Conservation (phyloP, 2,888 invertebrate genomes). For the Lysandra coridon region DNA sequence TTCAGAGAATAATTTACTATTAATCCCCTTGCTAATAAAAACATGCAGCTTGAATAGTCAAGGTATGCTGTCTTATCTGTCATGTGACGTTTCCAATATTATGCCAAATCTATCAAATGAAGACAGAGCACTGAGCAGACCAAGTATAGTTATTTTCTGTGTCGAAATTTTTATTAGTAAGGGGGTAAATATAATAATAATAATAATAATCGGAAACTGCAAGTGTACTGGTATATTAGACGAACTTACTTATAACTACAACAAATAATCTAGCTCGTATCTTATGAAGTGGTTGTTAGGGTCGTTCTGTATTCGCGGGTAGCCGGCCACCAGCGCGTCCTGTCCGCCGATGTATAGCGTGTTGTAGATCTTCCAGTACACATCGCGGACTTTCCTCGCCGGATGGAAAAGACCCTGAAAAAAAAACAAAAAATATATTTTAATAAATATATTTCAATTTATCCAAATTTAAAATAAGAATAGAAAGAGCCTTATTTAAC, state of each 20-base stretch:
- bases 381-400: conserved; percentile 98
- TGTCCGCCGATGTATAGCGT: conserved; percentile 99
- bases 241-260: conserved; percentile 77
- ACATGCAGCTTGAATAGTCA: background rate
- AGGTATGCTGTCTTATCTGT: background rate
- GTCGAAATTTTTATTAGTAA: background rate
- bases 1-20: background rate
- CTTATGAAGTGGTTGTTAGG: conserved; percentile 95
- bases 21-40: background rate
- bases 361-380: conserved; percentile 99
- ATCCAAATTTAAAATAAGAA: too few relatives aligned
- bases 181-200: conserved; percentile 2
- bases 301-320: conserved; percentile 97
- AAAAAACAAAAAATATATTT: background rate
- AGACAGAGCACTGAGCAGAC: background rate
- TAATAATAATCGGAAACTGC: conserved; percentile 7
- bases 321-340: conserved; percentile 98
- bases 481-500: too few relatives aligned
- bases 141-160: background rate
- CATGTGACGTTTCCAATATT: background rate
- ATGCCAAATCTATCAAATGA: background rate
- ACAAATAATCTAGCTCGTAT: conserved; percentile 95
- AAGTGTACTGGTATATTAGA: conserved; percentile 37
- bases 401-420: conserved; percentile 97
- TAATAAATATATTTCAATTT: too few relatives aligned